Evolutionary conservation across 1,140 invertebrate genomes (phyloP).

Genomic region (Nomia melanderi): DNA sequence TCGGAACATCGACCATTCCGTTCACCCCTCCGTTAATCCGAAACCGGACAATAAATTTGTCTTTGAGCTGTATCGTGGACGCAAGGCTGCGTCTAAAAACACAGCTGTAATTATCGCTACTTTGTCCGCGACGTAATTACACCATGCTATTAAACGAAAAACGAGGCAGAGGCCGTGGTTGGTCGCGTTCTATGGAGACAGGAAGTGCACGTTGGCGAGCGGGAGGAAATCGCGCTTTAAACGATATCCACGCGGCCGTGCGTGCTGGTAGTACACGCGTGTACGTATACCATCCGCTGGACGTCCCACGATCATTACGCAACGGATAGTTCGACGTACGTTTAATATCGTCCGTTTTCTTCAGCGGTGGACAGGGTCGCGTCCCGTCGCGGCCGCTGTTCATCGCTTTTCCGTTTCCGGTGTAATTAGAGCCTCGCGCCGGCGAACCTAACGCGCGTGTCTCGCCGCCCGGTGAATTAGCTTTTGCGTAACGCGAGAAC

Average conservation of each 20-base stretch:
- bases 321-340: neutral
- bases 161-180: neutral
- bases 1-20: neutral
- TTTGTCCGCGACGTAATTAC: constrained; percentile 43
- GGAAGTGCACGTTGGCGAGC: constrained; percentile 10
- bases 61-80: constrained; percentile 28
- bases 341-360: neutral
- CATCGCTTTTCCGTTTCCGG: constrained; percentile 61
- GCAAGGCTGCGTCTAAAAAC: constrained; percentile 36
- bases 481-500: constrained; percentile 48
- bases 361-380: too few species aligned
- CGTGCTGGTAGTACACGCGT: neutral
- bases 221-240: constrained; percentile 44
- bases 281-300: neutral
- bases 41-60: constrained; percentile 10
- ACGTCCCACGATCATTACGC: constrained; percentile 18
- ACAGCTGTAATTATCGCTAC: constrained; percentile 43
- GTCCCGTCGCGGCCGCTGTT: neutral
- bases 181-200: constrained; percentile 3
- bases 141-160: constrained; percentile 45
- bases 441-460: neutral
- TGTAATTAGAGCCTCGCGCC: constrained; percentile 50
- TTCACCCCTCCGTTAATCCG: constrained; percentile 9
- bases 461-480: constrained; percentile 18
- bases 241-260: constrained; percentile 33